These are phyloP conservation scores for Pseudochirops cupreus DNA, from an alignment of 2,797 vertebrate genomes.

Conservation along the genomic window DNA sequence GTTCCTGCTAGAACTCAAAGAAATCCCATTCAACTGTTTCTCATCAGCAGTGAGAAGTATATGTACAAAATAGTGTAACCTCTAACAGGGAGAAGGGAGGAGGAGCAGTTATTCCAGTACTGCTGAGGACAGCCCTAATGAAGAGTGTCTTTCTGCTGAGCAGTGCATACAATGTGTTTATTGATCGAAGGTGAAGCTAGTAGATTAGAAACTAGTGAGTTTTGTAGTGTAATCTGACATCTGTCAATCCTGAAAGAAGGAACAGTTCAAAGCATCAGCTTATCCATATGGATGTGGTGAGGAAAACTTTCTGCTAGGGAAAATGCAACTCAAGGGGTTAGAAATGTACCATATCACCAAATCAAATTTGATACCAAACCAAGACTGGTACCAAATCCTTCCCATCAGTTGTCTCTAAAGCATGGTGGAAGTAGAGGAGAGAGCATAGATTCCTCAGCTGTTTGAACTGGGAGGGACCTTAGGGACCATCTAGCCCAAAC, in stretches of 20 bases:
- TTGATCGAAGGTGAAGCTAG: slow-evolving; percentile 81
- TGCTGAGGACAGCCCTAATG: slow-evolving; percentile 75
- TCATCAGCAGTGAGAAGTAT: slow-evolving; percentile 67
- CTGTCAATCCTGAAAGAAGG: slow-evolving; percentile 86
- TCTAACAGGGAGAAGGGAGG: slow-evolving; percentile 72
- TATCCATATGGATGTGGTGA: slow-evolving; percentile 81
- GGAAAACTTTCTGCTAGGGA: slow-evolving; percentile 76
- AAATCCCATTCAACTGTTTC: slow-evolving; percentile 58
- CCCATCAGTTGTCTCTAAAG: neutral
- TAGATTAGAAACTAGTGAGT: slow-evolving; percentile 81
- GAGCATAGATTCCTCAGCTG: neutral
- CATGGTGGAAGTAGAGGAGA: neutral
- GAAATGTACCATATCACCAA: neutral
- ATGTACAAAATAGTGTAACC: slow-evolving; percentile 69
- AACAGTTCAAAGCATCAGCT: slow-evolving; percentile 82
- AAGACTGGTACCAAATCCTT: slow-evolving; percentile 15
- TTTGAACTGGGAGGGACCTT: neutral
- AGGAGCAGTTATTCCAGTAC: slow-evolving; percentile 62
- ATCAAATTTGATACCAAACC: neutral
- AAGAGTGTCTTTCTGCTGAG: slow-evolving; percentile 80
- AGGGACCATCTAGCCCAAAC: neutral
- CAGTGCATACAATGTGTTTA: slow-evolving; percentile 48
- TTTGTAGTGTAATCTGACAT: slow-evolving; percentile 83
- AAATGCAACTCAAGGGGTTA: slow-evolving; percentile 18
- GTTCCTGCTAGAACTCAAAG: slow-evolving; percentile 74